These are phyloP conservation scores for Recurvirostra avosetta DNA, from an alignment of 2,113 vertebrate species.

Conservation along the genomic window DNA sequence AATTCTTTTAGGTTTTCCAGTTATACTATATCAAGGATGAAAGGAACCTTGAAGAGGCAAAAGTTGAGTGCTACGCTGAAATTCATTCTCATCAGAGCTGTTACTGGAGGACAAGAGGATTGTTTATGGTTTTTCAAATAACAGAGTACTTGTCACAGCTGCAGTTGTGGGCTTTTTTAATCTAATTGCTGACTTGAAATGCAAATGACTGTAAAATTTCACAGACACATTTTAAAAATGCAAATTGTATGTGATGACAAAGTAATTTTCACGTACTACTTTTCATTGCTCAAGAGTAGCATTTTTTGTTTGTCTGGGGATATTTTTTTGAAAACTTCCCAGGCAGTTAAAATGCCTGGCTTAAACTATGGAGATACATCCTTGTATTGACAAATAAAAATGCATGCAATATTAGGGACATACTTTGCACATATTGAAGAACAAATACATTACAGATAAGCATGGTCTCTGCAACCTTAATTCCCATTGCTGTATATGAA, in stretches of 20 bases:
- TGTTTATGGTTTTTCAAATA: constrained; percentile 9
- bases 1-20: not conserved
- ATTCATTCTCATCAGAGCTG: not conserved
- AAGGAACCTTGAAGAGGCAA: not conserved
- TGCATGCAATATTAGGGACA: not conserved
- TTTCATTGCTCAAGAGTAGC: not conserved
- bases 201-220: constrained; percentile 33
- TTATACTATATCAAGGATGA: not conserved
- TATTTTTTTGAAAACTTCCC: not conserved
- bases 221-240: constrained; percentile 27
- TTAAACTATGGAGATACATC: not conserved
- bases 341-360: not conserved
- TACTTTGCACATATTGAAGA: not conserved
- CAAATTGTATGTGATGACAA: not conserved
- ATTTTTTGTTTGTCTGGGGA: not conserved
- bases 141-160: constrained; percentile 21
- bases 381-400: not conserved
- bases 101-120: constrained; percentile 19
- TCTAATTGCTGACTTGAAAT: constrained; percentile 51
- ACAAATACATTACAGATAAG: not conserved
- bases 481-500: not conserved
- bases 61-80: not conserved
- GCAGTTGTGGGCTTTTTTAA: constrained; percentile 4
- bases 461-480: not conserved
- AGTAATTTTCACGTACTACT: constrained; percentile 21